Conservation (phyloP, 2,113 vertebrate species). For the Talpa occidentalis region DNA sequence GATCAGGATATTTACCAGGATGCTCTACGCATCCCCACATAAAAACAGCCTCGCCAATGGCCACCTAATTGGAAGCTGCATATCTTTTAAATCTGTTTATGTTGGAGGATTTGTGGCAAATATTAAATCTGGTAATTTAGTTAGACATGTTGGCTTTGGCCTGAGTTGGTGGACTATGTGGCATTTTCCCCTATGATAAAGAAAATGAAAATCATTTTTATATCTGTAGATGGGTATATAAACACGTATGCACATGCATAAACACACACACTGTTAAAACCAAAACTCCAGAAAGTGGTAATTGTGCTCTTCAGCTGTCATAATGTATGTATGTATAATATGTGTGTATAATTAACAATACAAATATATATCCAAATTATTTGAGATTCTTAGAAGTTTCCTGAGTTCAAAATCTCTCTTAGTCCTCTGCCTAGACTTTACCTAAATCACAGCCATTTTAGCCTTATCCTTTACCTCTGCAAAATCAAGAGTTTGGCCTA, state of each 20-base stretch:
- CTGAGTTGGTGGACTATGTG: conserved; percentile 21
- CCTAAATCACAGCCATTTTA: too few relatives aligned
- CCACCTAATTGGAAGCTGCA: conserved; percentile 63
- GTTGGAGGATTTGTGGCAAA: conserved; percentile 46
- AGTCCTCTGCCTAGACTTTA: neutral
- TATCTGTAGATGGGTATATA: neutral
- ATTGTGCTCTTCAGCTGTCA: neutral
- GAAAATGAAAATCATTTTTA: conserved; percentile 53
- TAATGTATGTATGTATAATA: neutral
- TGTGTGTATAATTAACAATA: neutral
- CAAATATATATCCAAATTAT: too few relatives aligned
- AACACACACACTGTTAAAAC: neutral
- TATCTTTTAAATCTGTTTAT: conserved; percentile 74
- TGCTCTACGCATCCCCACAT: neutral
- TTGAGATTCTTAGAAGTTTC: neutral
- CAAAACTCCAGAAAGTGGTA: conserved; percentile 28
- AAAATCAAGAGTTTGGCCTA: neutral
- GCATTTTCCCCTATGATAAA: conserved; percentile 15
- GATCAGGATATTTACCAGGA: conserved; percentile 60
- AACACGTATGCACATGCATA: neutral
- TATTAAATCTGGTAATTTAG: conserved; percentile 71
- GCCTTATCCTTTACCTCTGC: neutral
- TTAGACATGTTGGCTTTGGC: conserved; percentile 62
- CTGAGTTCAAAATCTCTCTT: neutral
- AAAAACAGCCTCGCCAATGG: conserved; percentile 58